Evolutionary conservation across 1,140 invertebrate genomes (phyloP), one percentile per base, ranked within the genome.

Genomic region (Cepaea nemoralis): DNA sequence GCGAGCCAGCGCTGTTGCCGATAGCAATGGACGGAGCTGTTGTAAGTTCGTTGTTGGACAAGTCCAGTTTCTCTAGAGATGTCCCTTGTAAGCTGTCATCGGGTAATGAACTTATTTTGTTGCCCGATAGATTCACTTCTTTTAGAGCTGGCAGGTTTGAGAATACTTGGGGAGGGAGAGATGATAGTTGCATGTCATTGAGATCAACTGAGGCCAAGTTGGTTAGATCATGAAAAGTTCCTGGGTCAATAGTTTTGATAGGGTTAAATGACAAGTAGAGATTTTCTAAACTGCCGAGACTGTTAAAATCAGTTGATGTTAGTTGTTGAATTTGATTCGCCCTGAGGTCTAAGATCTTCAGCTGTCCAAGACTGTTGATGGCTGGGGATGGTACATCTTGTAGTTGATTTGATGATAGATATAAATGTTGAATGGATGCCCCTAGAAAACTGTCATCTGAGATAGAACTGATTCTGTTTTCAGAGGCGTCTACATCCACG

Each of bases 381-480:
- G 78, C 74, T 39, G 71, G 76, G 22, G 80, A 67, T 0, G 88
- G 88, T 66, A 86, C 70, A 8, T 77, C 35, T 33, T 82, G 82
- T 12, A 89, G 71, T 33, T 70, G 33, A 69, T 89, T 89, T 0
- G 78, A 37, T 0, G 83, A 85, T 24, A 89, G 67, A 70, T 89
- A 83, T 37, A 89, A 35, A 22, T 70, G 22, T 16, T 81, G 83
- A 24, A 87, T 5, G 33, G 80, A 71, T 24, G 87, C 85, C 42
- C 83, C 85, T 5, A 27, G 35, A 33, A 89, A 83, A n/a, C 85
- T 63, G 37, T 71, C 80, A 5, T 74, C 73, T 19, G 74, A 81
- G 27, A 89, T 79, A 10, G 22, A 37, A 16, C 33, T 37, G 24
- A 89, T 82, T 12, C 42, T 48, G 45, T 86, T 86, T 0, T 37